phyloP scores from a whole-genome alignment of 1,140 invertebrate genomes.

The Riptortus pedestris region DNA sequence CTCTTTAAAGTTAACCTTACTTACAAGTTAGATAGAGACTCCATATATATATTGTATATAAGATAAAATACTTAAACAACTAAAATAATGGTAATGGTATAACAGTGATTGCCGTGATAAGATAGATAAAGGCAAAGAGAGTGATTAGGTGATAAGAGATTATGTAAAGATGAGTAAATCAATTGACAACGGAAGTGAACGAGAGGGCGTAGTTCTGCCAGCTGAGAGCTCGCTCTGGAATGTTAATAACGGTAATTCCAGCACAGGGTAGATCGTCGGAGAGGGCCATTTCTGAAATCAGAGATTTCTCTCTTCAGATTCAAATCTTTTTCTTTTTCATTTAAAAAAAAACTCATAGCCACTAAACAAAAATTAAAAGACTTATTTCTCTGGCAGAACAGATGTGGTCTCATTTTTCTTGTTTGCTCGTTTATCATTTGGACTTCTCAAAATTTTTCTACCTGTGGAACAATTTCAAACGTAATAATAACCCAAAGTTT shows the following conservation, averaged over 20 bases:
- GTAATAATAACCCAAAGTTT: too few species aligned
- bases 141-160: not conserved
- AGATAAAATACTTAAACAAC: not conserved
- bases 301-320: not conserved
- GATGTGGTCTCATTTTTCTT: not conserved
- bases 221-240: constrained; percentile 18
- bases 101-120: constrained; percentile 8
- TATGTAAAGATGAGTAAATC: constrained; percentile 1
- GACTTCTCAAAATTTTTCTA: too few species aligned
- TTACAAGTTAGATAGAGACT: too few species aligned
- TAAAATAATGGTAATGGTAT: constrained; percentile 2
- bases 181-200: constrained; percentile 21
- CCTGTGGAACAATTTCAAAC: too few species aligned
- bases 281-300: constrained; percentile 23
- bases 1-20: too few species aligned
- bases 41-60: too few species aligned
- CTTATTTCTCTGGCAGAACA: not conserved
- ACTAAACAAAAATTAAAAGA: too few species aligned
- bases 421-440: too few species aligned
- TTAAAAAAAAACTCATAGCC: not conserved
- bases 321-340: not conserved
- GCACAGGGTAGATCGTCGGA: constrained; percentile 15
- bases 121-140: not conserved
- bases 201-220: constrained; percentile 21
- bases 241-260: constrained; percentile 19